Base-by-base conservation (phyloP, 2,797 vertebrate species). In the Hypotaenidia philippensis region DNA sequence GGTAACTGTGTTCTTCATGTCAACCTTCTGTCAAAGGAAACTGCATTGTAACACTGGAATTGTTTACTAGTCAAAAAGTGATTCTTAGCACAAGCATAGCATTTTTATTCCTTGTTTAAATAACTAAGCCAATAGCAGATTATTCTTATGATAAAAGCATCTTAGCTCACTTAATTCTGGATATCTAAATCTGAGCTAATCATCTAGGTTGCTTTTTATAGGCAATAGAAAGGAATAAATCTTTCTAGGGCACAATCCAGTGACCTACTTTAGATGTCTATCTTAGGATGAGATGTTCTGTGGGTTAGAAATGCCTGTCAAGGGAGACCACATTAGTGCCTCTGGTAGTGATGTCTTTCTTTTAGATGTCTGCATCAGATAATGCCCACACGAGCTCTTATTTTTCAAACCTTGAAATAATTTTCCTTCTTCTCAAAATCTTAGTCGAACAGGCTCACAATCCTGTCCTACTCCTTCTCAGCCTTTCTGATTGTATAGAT, bases 181-280 rank as follows among this genome's bases (percentile, higher is more conserved):
- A 49, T 87, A 56, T 52, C 56, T 77, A 69, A 92, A 79, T 49
- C 41, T 81, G 50, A 87, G 31, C 66, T 90, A 93, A 93, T 79
- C 38, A 87, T 79, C 47, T 87, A 44, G 29, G 52, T 72, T 93
- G 34, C 75, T 89, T 94, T 93, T 96, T 89, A 86, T 85, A 94
- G 89, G 25, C 18, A n/a, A 70, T 56, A 23, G 52, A 77, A 89
- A 89, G 27, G 75, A 92, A 93, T 56, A 87, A 92, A 87, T 87
- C 81, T 93, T 95, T 95, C 75, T 80, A 93, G 74, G 56, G 49
- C 87, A 81, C 68, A 93, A 85, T 64, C 44, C 52, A 87, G 64
- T 91, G 91, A 93, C 78, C 91, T 91, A 85, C 64, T 92, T 95
- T 70, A 92, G 60, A 91, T 77, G 68, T 74, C 68, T 87, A 19